These are phyloP conservation scores for Rachycentron canadum DNA, from an alignment of 2,797 vertebrate species.

Conservation along the genomic window DNA sequence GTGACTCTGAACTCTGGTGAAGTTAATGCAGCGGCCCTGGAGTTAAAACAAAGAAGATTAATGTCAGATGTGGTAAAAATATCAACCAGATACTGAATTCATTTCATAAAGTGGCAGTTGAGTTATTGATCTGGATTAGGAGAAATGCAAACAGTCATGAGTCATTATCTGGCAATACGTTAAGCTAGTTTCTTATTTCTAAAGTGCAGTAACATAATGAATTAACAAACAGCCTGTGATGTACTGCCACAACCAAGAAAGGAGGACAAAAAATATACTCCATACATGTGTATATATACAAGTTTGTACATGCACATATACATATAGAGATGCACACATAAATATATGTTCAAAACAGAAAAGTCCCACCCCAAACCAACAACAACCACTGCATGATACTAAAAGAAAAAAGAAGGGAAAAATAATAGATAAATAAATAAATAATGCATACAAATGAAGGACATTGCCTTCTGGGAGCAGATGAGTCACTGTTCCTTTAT, in stretches of 20 bases:
- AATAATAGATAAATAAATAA: too few relatives aligned
- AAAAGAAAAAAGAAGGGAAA: too few relatives aligned
- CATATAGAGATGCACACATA: too few relatives aligned
- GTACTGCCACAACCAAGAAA: too few relatives aligned
- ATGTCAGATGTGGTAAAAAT: background rate
- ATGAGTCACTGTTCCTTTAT: background rate
- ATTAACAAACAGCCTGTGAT: too few relatives aligned
- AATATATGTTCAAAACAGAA: too few relatives aligned
- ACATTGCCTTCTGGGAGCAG: too few relatives aligned
- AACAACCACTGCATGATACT: background rate
- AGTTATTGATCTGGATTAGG: background rate
- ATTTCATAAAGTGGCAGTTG: background rate
- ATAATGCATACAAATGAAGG: too few relatives aligned
- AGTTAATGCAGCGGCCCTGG: constrained; percentile 87
- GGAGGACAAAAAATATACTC: too few relatives aligned
- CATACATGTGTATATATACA: background rate
- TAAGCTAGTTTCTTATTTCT: background rate
- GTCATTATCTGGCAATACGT: background rate
- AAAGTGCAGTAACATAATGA: background rate
- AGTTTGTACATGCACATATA: background rate
- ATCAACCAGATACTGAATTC: background rate
- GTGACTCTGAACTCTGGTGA: constrained; percentile 80
- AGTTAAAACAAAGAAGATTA: constrained; percentile 17
- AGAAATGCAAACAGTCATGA: background rate
- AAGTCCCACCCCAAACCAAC: too few relatives aligned